Base-by-base conservation (phyloP, 2,113 vertebrate species). In the Leiothrix lutea region DNA sequence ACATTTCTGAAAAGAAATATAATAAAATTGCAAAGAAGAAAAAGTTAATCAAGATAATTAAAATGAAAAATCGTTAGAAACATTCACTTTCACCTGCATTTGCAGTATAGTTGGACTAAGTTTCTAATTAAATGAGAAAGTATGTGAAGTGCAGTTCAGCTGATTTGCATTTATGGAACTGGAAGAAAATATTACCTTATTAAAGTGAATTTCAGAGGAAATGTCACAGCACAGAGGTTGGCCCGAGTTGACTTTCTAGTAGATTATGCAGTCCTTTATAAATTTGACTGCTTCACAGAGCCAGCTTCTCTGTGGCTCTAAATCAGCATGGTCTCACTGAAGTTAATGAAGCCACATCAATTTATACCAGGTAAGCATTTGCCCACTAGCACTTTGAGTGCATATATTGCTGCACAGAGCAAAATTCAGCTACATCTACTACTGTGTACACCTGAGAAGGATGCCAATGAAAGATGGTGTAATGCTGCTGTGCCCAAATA, bases 61-160 rank as follows among this genome's bases (percentile, higher is more conserved):
- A 96, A 97, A 94, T 98, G 97, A 97, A 97, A 96, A 96, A 97
- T 89, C n/a, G 62, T 79, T 74, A 88, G 97, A 97, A 95, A 93
- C 82, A 95, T 91, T 96, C 92, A 77, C 44, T 95, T 93, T 94
- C 64, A 97, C 92, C 81, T 93, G 87, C 72, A 86, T 74, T 91
- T 92, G 90, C 84, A 57, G 40, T 80, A 71, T 35, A 95, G 87
- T 80, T 87, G 83, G 90, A 92, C 83, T 82, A 85, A 82, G 45
- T 92, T 97, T 93, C 88, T 90, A 96, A 95, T 97, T 96, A 96
- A 96, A 95, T 0, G 5, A 72, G 87, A 91, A 96, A 94, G 82
- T 93, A 90, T 95, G 75, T 45, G 65, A 94, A 90, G 71, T 85
- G 73, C 82, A 57, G 89, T 78, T 88, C 80, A 90, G 72, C 80